These are phyloP conservation scores for Plagodis pulveraria DNA, from an alignment of 2,888 invertebrate genomes.

Conservation along the genomic window DNA sequence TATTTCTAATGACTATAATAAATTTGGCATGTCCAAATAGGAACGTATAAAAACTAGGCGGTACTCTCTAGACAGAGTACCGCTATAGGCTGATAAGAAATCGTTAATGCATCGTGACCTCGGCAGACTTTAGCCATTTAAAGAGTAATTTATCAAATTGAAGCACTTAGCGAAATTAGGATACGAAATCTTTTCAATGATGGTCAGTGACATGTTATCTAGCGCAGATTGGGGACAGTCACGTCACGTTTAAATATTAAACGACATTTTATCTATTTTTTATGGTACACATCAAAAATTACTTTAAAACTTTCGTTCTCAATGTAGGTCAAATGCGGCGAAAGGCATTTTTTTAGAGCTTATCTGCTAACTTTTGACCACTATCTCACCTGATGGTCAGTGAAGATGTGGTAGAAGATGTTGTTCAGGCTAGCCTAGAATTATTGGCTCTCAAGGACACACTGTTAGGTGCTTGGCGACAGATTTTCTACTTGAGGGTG, in stretches of 20 bases:
- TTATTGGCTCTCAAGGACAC: no score
- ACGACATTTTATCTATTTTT: background rate
- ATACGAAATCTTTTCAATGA: slow-evolving; percentile 26
- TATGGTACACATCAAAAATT: background rate
- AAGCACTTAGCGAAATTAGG: slow-evolving; percentile 41
- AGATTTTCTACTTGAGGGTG: no score
- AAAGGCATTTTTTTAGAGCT: no score
- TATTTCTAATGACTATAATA: slow-evolving; percentile 29
- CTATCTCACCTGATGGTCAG: no score
- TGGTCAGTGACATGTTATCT: slow-evolving; percentile 14
- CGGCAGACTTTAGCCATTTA: slow-evolving; percentile 26
- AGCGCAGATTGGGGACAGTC: slow-evolving; percentile 10
- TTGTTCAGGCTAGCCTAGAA: no score
- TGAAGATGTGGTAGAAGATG: no score
- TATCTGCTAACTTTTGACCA: no score
- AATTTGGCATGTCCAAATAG: slow-evolving; percentile 26
- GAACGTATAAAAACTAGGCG: slow-evolving; percentile 27
- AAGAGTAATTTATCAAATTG: slow-evolving; percentile 37
- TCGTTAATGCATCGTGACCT: slow-evolving; percentile 33
- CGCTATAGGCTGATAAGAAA: slow-evolving; percentile 35
- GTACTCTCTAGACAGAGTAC: slow-evolving; percentile 22
- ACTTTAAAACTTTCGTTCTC: background rate
- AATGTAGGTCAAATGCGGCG: no score
- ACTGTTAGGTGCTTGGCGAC: no score
- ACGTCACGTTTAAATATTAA: background rate